Base-by-base conservation (phyloP, 2,113 vertebrate genomes). In the Alectura lathami region DNA sequence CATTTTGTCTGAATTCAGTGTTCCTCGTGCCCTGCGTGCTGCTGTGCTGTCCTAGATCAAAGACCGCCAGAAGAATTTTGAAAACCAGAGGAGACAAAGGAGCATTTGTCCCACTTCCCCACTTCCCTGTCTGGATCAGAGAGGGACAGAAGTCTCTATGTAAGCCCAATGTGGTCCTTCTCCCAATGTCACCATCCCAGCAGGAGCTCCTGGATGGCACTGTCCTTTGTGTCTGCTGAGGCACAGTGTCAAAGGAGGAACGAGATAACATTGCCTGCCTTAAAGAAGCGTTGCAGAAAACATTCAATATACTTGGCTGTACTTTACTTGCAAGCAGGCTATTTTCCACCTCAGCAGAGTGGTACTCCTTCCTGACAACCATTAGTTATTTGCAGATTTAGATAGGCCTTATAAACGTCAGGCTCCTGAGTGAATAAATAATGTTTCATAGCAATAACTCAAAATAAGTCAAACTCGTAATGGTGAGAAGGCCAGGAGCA, bases 291-390 rank as follows among this genome's bases (percentile, higher is more conserved):
- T 42, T 82, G 89, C 70, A 94, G 91, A 42, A 94, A 92, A 50
- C 26, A 69, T 47, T 64, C 38, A 3, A 7, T 74, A 7, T 36
- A 14, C 30, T 88, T 78, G 87, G 70, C 64, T 86, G 3, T 56
- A 29, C 80, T 83, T 88, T 69, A 83, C 48, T 68, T 1, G 0
- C 0, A 3, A 38, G 45, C 48, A 82, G 88, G 74, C n/a, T 83
- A 76, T 94, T 96, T 96, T 90, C 90, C 85, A 88, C 73, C 86
- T 94, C 90, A 95, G 86, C 70, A 93, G 72, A 81, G 77, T 88
- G 69, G 36, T 34, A 45, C 60, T 96, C 48, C 43, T 90, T 43
- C 29, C 88, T 88, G 90, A 86, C 93, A 95, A 45, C 80, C 60
- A 53, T 96, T 94, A 86, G 77, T 79, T 92, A 88, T 82, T 88